Evolutionary conservation across 2,888 invertebrate genomes (phyloP).

Genomic region (Ommatoiulus sabulosus): DNA sequence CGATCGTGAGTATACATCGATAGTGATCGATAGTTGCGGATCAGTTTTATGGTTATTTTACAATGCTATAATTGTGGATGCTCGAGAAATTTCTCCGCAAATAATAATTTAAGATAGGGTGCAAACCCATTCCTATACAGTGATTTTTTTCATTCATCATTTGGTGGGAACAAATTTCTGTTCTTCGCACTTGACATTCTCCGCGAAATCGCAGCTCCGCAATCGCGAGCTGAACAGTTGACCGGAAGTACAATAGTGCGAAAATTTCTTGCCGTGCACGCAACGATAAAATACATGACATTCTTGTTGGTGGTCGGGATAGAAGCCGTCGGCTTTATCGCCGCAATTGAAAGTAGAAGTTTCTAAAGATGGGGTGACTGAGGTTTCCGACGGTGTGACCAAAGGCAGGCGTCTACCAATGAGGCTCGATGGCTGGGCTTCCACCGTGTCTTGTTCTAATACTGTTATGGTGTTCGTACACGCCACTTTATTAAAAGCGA

Average conservation of each 20-base stretch:
- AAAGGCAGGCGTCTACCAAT: constrained; percentile 10
- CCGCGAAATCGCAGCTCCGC: constrained; percentile 62
- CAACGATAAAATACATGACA: constrained; percentile 62
- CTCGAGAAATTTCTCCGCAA: neutral
- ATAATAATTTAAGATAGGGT: neutral
- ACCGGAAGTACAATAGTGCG: constrained; percentile 62
- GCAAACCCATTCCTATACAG: neutral
- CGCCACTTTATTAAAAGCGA: constrained; percentile 47
- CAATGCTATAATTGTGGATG: neutral
- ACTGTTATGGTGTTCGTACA: constrained; percentile 52
- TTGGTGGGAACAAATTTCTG: neutral
- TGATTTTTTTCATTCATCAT: neutral
- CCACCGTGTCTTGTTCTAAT: constrained; percentile 33
- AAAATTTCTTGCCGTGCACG: constrained; percentile 61
- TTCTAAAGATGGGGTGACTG: neutral
- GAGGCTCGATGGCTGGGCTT: constrained; percentile 28
- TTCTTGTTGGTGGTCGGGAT: constrained; percentile 61
- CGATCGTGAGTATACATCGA: too few relatives aligned
- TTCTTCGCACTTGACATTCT: constrained; percentile 61
- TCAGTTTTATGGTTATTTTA: neutral
- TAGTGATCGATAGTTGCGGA: neutral
- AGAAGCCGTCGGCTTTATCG: constrained; percentile 61
- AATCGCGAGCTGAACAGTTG: constrained; percentile 61
- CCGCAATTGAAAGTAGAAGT: constrained; percentile 59
- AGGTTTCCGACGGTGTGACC: neutral